Conservation (phyloP, 2,113 vertebrate species). For the Silurus meridionalis region DNA sequence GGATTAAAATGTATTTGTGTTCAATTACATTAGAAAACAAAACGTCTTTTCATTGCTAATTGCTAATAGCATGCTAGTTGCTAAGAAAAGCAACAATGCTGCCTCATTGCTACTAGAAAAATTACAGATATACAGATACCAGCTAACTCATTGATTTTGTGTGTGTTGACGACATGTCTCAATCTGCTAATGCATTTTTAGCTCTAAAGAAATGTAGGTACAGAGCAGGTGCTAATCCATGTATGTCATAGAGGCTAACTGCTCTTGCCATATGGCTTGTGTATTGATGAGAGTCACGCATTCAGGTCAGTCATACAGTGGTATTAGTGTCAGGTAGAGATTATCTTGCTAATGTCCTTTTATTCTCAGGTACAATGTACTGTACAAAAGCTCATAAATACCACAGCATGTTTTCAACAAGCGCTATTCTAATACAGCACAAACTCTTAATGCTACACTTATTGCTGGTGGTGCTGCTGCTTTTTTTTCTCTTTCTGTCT, state of each 20-base stretch:
- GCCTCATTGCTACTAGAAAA: background rate
- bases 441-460: background rate
- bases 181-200: conserved; percentile 77
- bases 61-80: background rate
- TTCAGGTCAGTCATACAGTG: conserved; percentile 78
- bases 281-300: conserved; percentile 67
- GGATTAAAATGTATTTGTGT: background rate
- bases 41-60: background rate
- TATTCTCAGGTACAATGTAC: conserved; percentile 62
- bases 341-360: conserved; percentile 74
- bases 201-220: conserved; percentile 74
- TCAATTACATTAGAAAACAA: background rate
- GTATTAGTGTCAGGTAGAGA: conserved; percentile 84
- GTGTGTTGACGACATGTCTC: conserved; percentile 40
- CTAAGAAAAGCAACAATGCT: background rate
- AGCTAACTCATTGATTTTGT: background rate
- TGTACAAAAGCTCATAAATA: conserved; percentile 49
- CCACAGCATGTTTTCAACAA: conserved; percentile 18
- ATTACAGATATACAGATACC: background rate
- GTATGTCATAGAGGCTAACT: conserved; percentile 74
- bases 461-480: background rate
- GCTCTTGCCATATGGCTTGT: conserved; percentile 76
- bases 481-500: conserved; percentile 10
- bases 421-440: background rate
- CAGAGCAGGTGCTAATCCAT: conserved; percentile 75